These are phyloP conservation scores for Morpho achilles DNA, from an alignment of 2,888 invertebrate genomes.

Conservation along the genomic window DNA sequence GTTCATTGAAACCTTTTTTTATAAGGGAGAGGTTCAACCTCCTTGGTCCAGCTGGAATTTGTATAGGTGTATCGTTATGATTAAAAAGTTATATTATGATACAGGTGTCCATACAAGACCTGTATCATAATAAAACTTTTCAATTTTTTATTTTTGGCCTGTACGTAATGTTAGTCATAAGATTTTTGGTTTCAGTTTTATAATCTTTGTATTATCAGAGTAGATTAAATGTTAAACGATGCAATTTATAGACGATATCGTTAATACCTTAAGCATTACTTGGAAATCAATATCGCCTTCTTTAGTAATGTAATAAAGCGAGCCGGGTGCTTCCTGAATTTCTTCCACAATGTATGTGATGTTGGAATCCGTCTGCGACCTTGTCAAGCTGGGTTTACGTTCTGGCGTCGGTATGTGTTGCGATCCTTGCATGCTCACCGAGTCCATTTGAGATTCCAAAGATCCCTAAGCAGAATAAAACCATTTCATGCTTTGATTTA, in stretches of 20 bases:
- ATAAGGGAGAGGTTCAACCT: too few relatives aligned
- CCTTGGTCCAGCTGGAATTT: too few relatives aligned
- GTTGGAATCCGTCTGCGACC: slow-evolving; percentile 95
- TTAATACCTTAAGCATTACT: slow-evolving; percentile 87
- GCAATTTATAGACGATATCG: background rate
- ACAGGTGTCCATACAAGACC: too few relatives aligned
- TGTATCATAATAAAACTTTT: too few relatives aligned
- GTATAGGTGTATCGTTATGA: too few relatives aligned
- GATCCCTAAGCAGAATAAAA: slow-evolving; percentile 80
- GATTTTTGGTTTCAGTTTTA: too few relatives aligned
- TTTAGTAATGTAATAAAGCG: slow-evolving; percentile 94
- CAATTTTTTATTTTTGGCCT: too few relatives aligned
- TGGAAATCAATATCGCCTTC: slow-evolving; percentile 96
- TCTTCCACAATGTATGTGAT: slow-evolving; percentile 93
- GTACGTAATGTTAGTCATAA: too few relatives aligned
- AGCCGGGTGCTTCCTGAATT: slow-evolving; percentile 92
- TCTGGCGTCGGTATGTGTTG: slow-evolving; percentile 80
- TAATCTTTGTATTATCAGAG: too few relatives aligned
- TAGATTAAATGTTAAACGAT: too few relatives aligned
- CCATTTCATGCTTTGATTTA: background rate
- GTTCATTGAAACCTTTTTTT: too few relatives aligned
- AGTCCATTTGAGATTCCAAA: slow-evolving; percentile 90
- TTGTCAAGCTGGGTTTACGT: slow-evolving; percentile 85
- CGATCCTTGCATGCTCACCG: slow-evolving; percentile 81
- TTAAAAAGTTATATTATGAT: too few relatives aligned